Base-by-base conservation (phyloP, 1,140 invertebrate species). In the Danaus plexippus region DNA sequence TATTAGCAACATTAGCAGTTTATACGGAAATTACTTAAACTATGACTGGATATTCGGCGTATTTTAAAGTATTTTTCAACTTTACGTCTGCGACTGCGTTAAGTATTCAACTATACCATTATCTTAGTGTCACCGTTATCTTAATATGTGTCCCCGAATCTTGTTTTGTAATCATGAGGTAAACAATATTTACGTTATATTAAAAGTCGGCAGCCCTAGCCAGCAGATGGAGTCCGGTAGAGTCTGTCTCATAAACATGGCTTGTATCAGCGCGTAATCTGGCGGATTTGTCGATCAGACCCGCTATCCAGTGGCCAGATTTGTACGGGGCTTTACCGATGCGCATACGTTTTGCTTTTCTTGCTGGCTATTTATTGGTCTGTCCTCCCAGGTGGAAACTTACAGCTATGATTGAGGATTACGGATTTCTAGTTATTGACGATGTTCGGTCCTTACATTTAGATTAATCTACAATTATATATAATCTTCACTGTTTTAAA, bases 221-320 rank as follows among this genome's bases (percentile, higher is more conserved):
- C 53, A 49, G 51, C 52, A 52, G 56, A 63, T 64, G 57, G 57
- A 69, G 77, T 80, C 77, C 75, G 64, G 77, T 62, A 58, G 57
- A 75, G 77, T 69, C 71, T 86, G 83, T 84, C 80, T 82, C 80
- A 84, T 85, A 85, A 84, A 85, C 82, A 81, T 76, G 78, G 66
- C 65, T 70, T 67, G 82, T 84, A 84, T 85, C 82, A 84, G 79
- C 77, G 79, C 68, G 82, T 84, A 84, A 85, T 84, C 80, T 84
- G 68, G 49, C 58, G 82, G 82, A 84, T 84, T 85, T 85, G 82
- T 85, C 80, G 82, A 85, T 85, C 77, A 84, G 80, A 55, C 75
- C 68, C 58, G 75, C 73, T 77, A 75, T 76, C 80, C 76, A 77
- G 68, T 77, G 77, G 55, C 73, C 73, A 84, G 78, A 81, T 81